Base-by-base conservation (phyloP, 1,140 invertebrate species). In the Atta cephalotes region DNA sequence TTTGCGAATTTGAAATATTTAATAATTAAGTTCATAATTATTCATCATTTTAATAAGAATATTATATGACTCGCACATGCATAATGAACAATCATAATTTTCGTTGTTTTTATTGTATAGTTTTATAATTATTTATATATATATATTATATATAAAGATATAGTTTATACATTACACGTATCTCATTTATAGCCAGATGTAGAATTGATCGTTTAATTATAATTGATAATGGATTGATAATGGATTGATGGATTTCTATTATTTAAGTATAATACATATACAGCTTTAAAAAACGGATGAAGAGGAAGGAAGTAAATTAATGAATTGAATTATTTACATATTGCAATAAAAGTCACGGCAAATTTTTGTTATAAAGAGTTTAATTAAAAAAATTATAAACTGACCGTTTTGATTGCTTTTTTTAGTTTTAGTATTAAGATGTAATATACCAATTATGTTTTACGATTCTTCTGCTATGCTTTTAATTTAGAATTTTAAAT, bases 401-500 rank as follows among this genome's bases (percentile, higher is more conserved):
- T 1, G 14, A 16, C 31, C 25, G 18, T 35, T 58, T 58, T 31
- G 16, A 31, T 3, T 31, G 7, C 6, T 31, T 35, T 65, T 31
- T 31, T 31, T 35, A 63, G 4, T 31, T 63, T 16, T 28, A 63
- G 2, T 16, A 4, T 31, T 31, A 45, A 49, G 18, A 66, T 21
- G 10, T n/a, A 18, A n/a, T n/a, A 18, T n/a, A 7, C 3, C 35
- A 58, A 18, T 10, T 18, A 18, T 45, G 3, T 45, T 45, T 31
- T 45, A 45, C 21, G 21, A 25, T 74, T 21, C 35, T 21, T 45
- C 39, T 45, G 9, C 3, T 16, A 10, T 62, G 28, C 25, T n/a
- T 53, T 71, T 66, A 80, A 76, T 88, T 80, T 39, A 62, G 76
- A 77, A 91, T 89, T 87, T 78, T 56, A 56, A 87, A 87, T 90